Percentiles rank a stretch among this genome's conserved stretches.
These are phyloP conservation scores for Eupithecia subfuscata DNA, from an alignment of 2,888 invertebrate species.

Conservation along the genomic window DNA sequence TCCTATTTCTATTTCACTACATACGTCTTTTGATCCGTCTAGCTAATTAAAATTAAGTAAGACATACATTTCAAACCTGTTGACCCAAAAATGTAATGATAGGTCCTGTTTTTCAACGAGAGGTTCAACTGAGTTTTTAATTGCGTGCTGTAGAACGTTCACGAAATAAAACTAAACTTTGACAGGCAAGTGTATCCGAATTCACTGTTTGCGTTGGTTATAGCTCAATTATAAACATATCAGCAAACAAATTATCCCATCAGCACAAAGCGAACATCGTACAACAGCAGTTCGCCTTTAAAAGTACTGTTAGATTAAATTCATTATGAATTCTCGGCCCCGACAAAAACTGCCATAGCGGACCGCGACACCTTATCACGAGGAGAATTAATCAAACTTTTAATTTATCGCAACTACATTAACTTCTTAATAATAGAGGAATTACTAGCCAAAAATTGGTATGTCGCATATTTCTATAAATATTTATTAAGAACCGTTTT, in stretches of 20 bases:
- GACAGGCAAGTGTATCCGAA: slow-evolving; percentile 2
- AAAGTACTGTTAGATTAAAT: slow-evolving; percentile 46
- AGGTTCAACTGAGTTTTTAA: background rate
- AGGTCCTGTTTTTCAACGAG: background rate
- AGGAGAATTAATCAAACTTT: slow-evolving; percentile 41
- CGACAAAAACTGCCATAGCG: slow-evolving; percentile 30
- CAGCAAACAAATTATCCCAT: slow-evolving; percentile 28
- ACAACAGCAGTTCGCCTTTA: slow-evolving; percentile 16
- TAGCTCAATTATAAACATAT: slow-evolving; percentile 6
- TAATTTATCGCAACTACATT: slow-evolving; percentile 45
- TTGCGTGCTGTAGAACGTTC: background rate
- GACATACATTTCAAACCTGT: background rate
- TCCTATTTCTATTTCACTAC: background rate
- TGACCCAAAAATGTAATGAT: background rate
- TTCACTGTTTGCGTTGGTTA: background rate
- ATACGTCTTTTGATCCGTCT: background rate
- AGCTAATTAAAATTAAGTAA: background rate
- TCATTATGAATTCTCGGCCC: slow-evolving; percentile 7
- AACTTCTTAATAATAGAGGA: slow-evolving; percentile 62
- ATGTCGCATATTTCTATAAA: slow-evolving; percentile 56
- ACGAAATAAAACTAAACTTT: slow-evolving; percentile 5
- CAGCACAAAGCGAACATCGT: slow-evolving; percentile 28
- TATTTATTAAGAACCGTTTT: slow-evolving; percentile 70
- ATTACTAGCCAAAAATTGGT: slow-evolving; percentile 56
- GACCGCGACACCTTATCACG: slow-evolving; percentile 31